Evolutionary conservation across 2,797 vertebrate species (phyloP), one percentile per base, ranked within the genome.

Genomic region (Heteromormyrus szaboi): DNA sequence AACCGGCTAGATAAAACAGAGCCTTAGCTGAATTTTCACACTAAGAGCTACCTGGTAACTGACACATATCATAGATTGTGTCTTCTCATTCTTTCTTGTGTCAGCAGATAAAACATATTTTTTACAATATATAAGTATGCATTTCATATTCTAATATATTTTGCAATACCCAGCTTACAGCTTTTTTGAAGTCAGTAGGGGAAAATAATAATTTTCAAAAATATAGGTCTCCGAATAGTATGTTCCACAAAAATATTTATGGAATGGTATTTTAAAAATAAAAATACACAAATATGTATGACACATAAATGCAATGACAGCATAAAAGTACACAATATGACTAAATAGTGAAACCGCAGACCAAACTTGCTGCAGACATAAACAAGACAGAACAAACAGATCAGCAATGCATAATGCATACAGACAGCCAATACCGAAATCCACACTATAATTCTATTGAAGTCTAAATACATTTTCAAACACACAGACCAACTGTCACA

Each of bases 391-490:
- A 19, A 17, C 11, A 53, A 85, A 33, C 50, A 83, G 22, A 33
- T 29, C 29, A 37, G 22, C 22, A 85, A 85, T 85, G 29, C 22
- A 17, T 85, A 59, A 86, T 7, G 56, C n/a, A 25, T 17, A 72
- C 12, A 17, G 65, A 6, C 25, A 37, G 33, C 19, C 53, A 86
- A 41, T 19, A 54, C 22, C 7, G 6, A 37, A 86, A 37, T 86
- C 29, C 3, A 19, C 85, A 41, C 17, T 8, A 8, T 51, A 59
- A 41, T n/a, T 51, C 12, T 59, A 3, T 1, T 72, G 37, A 81
- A 81, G 72, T n/a, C 37, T n/a, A 46, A 17, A 72, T 17, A 81
- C 76, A 81, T 44, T 81, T 81, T 81, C 76, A 81, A 81, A 81
- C 17, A 81, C 19, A 81, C 7, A 44, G 37, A 79, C 33, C 0